phyloP scores from a whole-genome alignment of 2,797 vertebrate genomes.

The Dryobates pubescens region DNA sequence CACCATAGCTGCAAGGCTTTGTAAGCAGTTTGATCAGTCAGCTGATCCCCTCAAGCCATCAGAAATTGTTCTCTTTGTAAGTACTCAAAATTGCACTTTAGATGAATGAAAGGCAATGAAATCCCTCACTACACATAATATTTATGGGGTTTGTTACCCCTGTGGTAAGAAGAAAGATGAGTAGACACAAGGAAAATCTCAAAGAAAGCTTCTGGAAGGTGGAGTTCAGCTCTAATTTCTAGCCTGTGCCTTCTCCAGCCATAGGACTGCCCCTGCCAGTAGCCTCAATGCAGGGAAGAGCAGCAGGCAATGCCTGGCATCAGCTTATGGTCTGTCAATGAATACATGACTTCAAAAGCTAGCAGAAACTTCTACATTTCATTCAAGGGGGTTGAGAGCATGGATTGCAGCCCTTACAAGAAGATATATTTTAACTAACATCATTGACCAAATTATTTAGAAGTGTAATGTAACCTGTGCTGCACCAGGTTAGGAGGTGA shows the following conservation, averaged over 20 bases:
- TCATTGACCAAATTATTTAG: background rate
- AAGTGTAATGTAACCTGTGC: background rate
- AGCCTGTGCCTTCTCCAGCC: background rate
- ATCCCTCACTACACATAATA: fast-evolving
- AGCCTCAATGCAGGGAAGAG: background rate
- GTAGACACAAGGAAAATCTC: background rate
- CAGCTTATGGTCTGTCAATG: background rate
- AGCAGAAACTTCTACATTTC: background rate
- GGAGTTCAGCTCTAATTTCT: background rate
- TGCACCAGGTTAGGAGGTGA: too few relatives aligned
- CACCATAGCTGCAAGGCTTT: background rate
- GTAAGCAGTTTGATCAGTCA: background rate
- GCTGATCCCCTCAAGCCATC: background rate
- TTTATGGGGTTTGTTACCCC: background rate
- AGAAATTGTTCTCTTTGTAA: background rate
- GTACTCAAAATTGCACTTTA: background rate
- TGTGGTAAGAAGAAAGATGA: background rate
- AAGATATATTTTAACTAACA: background rate
- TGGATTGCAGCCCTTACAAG: background rate
- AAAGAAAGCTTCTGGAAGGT: background rate
- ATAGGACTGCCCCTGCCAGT: background rate
- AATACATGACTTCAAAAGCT: background rate
- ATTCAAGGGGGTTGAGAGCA: background rate
- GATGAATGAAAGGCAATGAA: background rate
- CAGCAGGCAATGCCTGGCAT: background rate